These are phyloP conservation scores for Xestia xanthographa DNA, from an alignment of 2,888 invertebrate species.

Conservation along the genomic window DNA sequence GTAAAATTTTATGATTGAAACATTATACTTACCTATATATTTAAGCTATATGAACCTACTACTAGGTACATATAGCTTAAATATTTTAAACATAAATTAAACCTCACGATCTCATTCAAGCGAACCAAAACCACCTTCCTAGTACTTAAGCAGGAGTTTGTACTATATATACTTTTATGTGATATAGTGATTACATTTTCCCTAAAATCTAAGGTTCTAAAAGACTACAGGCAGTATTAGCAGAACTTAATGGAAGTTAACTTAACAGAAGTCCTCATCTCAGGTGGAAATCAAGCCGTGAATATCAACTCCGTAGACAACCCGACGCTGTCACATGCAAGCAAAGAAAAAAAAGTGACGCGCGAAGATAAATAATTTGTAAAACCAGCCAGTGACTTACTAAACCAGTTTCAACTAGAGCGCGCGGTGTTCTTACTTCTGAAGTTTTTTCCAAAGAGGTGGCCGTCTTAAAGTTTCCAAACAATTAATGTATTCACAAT, in stretches of 20 bases:
- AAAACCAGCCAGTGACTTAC: slow-evolving; percentile 40
- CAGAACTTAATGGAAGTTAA: not conserved
- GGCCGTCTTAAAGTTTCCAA: slow-evolving; percentile 60
- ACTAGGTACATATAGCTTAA: no score
- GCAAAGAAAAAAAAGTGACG: slow-evolving; percentile 38
- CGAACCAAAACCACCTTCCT: not conserved
- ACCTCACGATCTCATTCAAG: not conserved
- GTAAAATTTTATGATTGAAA: slow-evolving; percentile 41
- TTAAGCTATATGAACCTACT: slow-evolving; percentile 24
- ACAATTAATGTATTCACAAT: slow-evolving; percentile 75
- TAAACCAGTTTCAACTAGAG: slow-evolving; percentile 48
- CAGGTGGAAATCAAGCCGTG: not conserved
- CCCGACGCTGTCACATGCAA: slow-evolving; percentile 35
- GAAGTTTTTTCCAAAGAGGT: slow-evolving; percentile 42
- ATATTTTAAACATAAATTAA: slow-evolving; percentile 21
- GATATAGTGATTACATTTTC: not conserved
- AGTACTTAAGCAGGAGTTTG: not conserved
- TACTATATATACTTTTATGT: not conserved
- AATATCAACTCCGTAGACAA: slow-evolving; percentile 37
- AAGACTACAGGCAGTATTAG: not conserved
- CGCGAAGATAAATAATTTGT: slow-evolving; percentile 51
- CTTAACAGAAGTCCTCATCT: not conserved
- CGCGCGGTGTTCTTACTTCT: slow-evolving; percentile 47
- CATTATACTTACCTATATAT: slow-evolving; percentile 33
- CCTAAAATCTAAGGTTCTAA: not conserved